These are phyloP conservation scores for Platichthys stellatus DNA, from an alignment of 2,113 vertebrate genomes.

Conservation along the genomic window DNA sequence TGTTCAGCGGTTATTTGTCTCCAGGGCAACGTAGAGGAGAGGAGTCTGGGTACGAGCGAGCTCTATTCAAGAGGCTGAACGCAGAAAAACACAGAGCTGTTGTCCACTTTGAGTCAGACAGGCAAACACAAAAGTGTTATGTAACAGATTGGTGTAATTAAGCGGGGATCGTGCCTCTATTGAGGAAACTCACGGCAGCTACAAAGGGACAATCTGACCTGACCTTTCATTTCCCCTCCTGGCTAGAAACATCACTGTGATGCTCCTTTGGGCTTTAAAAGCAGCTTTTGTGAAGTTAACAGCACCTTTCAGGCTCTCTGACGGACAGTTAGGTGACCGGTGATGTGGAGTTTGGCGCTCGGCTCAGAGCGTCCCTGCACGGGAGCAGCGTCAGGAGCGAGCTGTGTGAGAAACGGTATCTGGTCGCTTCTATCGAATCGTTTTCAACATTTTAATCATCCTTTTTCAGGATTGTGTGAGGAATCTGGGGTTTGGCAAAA, in stretches of 20 bases:
- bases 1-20: conserved; percentile 69
- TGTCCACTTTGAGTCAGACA: conserved; percentile 55
- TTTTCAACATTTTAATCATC: background rate
- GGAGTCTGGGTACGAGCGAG: conserved; percentile 57
- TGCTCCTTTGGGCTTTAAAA: conserved; percentile 41
- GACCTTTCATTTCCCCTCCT: conserved; percentile 40
- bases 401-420: conserved; percentile 23
- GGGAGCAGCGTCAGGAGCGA: conserved; percentile 42
- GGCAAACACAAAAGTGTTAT: conserved; percentile 75
- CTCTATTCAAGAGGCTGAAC: conserved; percentile 61
- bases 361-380: conserved; percentile 7
- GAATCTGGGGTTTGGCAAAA: conserved; percentile 47
- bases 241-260: conserved; percentile 35
- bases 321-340: conserved; percentile 51
- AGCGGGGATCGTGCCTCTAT: too few relatives aligned
- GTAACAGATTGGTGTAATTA: conserved; percentile 64
- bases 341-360: conserved; percentile 35
- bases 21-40: conserved; percentile 77
- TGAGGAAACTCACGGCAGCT: conserved; percentile 24
- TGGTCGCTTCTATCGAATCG: conserved; percentile 25
- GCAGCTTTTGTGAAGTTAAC: conserved; percentile 30
- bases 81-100: conserved; percentile 53
- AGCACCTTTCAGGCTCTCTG: conserved; percentile 31
- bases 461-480: conserved; percentile 38
- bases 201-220: conserved; percentile 18